Evolutionary conservation across 2,888 invertebrate species (phyloP).

Genomic region (Tetheella fluctuosa): DNA sequence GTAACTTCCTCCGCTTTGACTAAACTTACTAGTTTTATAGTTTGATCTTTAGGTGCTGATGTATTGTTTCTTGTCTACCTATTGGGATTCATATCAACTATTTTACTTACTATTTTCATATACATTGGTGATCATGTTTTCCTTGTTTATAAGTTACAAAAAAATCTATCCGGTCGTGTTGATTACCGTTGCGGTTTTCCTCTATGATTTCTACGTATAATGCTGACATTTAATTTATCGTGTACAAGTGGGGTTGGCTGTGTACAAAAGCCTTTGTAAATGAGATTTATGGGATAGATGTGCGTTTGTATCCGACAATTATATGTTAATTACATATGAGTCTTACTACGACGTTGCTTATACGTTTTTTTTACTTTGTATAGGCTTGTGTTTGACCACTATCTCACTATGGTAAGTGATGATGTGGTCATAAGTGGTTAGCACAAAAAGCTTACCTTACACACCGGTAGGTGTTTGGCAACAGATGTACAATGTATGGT

Average conservation of each 20-base stretch:
- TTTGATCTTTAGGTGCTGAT: too few species aligned
- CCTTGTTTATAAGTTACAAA: not conserved
- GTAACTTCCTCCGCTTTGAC: not conserved
- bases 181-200: slow-evolving; percentile 37
- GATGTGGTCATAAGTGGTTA: too few species aligned
- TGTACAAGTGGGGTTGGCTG: slow-evolving; percentile 31
- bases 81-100: too few species aligned
- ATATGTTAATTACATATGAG: slow-evolving; percentile 64
- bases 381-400: too few species aligned
- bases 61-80: too few species aligned
- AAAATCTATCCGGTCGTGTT: not conserved
- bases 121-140: not conserved
- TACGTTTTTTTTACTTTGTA: too few species aligned
- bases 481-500: too few species aligned
- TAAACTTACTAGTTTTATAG: too few species aligned
- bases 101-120: not conserved
- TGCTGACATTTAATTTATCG: slow-evolving; percentile 40
- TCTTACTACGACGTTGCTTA: not conserved
- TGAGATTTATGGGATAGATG: slow-evolving; percentile 67
- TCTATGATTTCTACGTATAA: slow-evolving; percentile 27
- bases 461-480: too few species aligned
- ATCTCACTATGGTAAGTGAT: too few species aligned
- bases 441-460: too few species aligned
- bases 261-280: slow-evolving; percentile 53
- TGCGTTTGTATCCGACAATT: slow-evolving; percentile 68